Evolutionary conservation across 2,888 invertebrate species (phyloP).

Genomic region (Chaetoderma sp.): DNA sequence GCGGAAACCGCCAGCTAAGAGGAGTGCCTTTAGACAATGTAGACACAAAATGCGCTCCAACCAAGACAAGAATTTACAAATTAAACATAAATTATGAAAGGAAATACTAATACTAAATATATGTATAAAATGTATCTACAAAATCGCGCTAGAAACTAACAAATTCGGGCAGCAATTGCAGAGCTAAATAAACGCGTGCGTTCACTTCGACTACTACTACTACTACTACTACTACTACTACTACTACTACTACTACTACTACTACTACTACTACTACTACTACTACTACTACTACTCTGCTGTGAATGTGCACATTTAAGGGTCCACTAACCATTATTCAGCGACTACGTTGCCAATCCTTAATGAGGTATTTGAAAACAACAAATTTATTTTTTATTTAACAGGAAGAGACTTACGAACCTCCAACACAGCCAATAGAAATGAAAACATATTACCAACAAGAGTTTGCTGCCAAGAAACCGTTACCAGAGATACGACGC

Average conservation of each 20-base stretch:
- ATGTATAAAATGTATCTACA: too few species aligned
- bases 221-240: not conserved
- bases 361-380: too few species aligned
- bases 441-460: constrained; percentile 49
- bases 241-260: not conserved
- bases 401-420: constrained; percentile 55
- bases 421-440: constrained; percentile 50
- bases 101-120: too few species aligned
- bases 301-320: not conserved
- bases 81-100: too few species aligned
- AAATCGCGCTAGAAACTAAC: not conserved
- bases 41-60: too few species aligned
- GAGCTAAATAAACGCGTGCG: not conserved
- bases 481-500: constrained; percentile 19
- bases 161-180: not conserved
- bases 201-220: not conserved
- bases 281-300: not conserved
- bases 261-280: not conserved
- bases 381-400: not conserved
- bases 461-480: constrained; percentile 46
- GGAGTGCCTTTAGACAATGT: too few species aligned
- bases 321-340: not conserved
- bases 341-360: too few species aligned
- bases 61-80: too few species aligned
- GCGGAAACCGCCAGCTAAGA: too few species aligned